Conservation (phyloP, 2,888 invertebrate genomes). For the Phyto melanocephala region DNA sequence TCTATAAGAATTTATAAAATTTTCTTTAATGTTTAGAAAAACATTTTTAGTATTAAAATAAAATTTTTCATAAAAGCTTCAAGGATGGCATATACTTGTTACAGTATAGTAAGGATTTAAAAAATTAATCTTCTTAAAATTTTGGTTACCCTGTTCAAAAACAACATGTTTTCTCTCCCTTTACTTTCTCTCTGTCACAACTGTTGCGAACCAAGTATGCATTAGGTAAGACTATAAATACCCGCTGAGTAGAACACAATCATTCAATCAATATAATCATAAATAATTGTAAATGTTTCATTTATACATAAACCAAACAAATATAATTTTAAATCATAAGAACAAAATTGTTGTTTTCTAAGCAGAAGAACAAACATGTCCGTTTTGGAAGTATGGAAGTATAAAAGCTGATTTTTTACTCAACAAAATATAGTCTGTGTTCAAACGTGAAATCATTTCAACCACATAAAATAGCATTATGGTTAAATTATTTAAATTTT, state of each 20-base stretch:
- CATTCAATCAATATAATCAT: conserved; percentile 66
- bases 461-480: conserved; percentile 11
- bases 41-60: too few relatives aligned
- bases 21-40: too few relatives aligned
- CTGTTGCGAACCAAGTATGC: neutral
- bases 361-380: neutral
- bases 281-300: conserved; percentile 62
- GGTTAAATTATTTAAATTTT: conserved; percentile 58
- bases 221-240: conserved; percentile 21
- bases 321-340: conserved; percentile 29
- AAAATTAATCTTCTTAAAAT: too few relatives aligned
- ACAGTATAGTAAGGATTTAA: too few relatives aligned
- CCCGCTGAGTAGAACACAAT: conserved; percentile 57
- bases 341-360: neutral
- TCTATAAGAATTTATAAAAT: too few relatives aligned
- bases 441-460: conserved; percentile 6
- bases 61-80: too few relatives aligned
- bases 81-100: too few relatives aligned
- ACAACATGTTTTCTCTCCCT: too few relatives aligned
- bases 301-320: neutral
- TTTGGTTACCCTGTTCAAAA: too few relatives aligned
- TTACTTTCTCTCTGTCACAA: too few relatives aligned
- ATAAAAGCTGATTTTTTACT: conserved; percentile 55
- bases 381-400: neutral
- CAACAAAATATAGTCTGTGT: conserved; percentile 27